phyloP scores from a whole-genome alignment of 2,113 vertebrate genomes.

The Tonatia bakeri region DNA sequence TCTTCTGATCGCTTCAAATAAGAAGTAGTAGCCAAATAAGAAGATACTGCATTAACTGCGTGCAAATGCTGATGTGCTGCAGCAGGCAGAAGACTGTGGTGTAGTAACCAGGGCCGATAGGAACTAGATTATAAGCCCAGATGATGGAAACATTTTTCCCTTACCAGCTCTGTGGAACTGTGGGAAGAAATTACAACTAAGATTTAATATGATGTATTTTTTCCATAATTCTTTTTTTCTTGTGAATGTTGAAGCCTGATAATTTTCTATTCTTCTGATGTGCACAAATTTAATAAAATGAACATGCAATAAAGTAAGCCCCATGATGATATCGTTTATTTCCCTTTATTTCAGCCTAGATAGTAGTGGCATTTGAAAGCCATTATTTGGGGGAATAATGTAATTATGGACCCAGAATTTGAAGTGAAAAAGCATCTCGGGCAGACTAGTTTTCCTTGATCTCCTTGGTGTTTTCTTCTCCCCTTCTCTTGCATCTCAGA shows the following conservation, averaged over 20 bases:
- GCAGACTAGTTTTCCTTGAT: background rate
- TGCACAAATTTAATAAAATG: conserved; percentile 16
- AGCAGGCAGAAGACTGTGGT: background rate
- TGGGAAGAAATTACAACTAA: conserved; percentile 5
- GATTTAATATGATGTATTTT: background rate
- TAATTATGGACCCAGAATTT: background rate
- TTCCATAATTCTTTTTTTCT: background rate
- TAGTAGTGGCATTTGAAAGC: background rate
- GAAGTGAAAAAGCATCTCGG: background rate
- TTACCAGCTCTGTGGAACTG: background rate
- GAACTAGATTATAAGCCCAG: background rate
- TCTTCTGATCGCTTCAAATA: conserved; percentile 10
- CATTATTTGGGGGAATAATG: background rate
- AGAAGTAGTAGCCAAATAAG: background rate
- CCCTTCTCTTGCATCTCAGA: background rate
- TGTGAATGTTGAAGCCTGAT: background rate
- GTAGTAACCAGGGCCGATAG: background rate
- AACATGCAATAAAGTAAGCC: background rate
- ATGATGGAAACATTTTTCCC: background rate
- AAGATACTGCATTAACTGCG: background rate
- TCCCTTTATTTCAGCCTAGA: background rate
- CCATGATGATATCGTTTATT: conserved; percentile 27
- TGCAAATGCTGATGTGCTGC: background rate
- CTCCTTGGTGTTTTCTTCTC: background rate
- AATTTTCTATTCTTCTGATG: conserved; percentile 35